Conservation (phyloP, 1,140 invertebrate species). For the Lasioglossum albipes region DNA sequence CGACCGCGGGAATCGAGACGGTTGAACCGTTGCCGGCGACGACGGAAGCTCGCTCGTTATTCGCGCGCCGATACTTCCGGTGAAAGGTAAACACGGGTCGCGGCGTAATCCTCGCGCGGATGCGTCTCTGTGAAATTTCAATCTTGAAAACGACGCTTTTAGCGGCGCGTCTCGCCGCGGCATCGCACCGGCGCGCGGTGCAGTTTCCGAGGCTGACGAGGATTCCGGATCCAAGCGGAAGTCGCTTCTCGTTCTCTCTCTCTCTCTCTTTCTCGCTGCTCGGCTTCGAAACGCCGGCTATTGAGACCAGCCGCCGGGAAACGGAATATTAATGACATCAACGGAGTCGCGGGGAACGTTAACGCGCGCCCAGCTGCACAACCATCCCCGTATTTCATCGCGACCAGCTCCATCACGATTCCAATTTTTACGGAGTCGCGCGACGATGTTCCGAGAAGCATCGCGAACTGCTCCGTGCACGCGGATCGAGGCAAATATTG, state of each 20-base stretch:
- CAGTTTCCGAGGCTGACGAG: neutral
- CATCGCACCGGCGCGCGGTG: neutral
- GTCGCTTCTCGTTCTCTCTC: neutral
- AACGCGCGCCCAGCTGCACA: neutral
- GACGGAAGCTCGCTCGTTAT: slow-evolving; percentile 35
- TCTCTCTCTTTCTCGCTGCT: neutral
- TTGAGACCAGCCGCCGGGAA: neutral
- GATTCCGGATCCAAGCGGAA: neutral
- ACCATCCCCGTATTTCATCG: neutral
- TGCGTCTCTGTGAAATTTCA: slow-evolving; percentile 34
- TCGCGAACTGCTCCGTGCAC: too few species aligned
- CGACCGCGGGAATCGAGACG: too few species aligned
- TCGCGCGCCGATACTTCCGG: slow-evolving; percentile 47
- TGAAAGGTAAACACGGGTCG: slow-evolving; percentile 31
- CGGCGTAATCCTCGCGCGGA: slow-evolving; percentile 26
- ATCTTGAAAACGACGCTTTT: slow-evolving; percentile 32
- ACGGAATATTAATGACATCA: slow-evolving; percentile 10
- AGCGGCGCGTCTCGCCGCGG: neutral
- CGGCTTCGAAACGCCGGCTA: neutral
- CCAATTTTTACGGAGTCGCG: neutral
- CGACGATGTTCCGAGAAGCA: neutral
- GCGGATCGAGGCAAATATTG: slow-evolving; percentile 1
- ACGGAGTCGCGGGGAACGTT: neutral
- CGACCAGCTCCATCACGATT: neutral
- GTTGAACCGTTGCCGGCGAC: too few species aligned